Percentiles rank a stretch among this genome's conserved stretches.
These are phyloP conservation scores for Rhabditophanes sp. DNA, from an alignment of 2,888 invertebrate species.

Conservation along the genomic window DNA sequence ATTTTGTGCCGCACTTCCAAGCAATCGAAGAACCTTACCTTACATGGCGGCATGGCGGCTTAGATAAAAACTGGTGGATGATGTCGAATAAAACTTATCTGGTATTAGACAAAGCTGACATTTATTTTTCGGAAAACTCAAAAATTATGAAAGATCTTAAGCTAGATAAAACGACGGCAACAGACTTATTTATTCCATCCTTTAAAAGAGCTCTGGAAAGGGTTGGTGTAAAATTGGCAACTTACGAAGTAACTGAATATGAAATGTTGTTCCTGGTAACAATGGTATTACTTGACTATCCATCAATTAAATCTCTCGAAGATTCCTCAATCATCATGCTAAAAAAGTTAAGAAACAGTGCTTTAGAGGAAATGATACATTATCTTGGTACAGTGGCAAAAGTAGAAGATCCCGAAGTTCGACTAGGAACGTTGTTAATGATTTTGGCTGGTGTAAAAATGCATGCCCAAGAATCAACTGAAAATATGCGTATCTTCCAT, in stretches of 20 bases:
- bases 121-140: conserved; percentile 19
- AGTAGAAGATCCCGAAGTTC: conserved; percentile 24
- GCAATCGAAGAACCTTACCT: conserved; percentile 36
- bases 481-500: conserved; percentile 34
- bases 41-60: conserved; percentile 30
- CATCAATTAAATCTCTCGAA: conserved; percentile 1
- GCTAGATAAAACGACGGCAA: conserved; percentile 24
- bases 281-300: conserved; percentile 20
- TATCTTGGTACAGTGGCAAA: conserved; percentile 18
- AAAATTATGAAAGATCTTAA: conserved; percentile 24
- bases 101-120: conserved; percentile 21
- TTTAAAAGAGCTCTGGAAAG: conserved; percentile 28
- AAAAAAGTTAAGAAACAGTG: conserved; percentile 18
- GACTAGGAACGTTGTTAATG: conserved; percentile 25
- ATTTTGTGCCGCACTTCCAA: conserved; percentile 30
- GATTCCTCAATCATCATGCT: too few species aligned
- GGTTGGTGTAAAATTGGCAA: conserved; percentile 23
- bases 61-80: conserved; percentile 27
- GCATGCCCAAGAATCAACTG: conserved; percentile 23
- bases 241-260: conserved; percentile 17
- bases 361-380: conserved; percentile 22
- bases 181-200: conserved; percentile 29
- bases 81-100: conserved; percentile 33
- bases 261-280: conserved; percentile 26
- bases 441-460: conserved; percentile 26